phyloP scores from a whole-genome alignment of 2,113 vertebrate species.

The Engraulis encrasicolus region DNA sequence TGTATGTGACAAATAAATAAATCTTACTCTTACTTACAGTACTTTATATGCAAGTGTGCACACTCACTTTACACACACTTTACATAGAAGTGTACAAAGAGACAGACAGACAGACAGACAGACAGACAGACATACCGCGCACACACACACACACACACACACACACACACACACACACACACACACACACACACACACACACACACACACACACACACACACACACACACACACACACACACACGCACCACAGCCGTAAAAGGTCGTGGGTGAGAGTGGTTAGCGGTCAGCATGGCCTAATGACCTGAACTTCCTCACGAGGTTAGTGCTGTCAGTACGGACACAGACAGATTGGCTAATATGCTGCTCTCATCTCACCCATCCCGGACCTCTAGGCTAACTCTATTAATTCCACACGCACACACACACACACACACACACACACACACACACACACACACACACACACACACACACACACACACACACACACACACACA shows the following conservation, averaged over 20 bases:
- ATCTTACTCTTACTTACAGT: no score
- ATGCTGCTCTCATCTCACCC: conserved; percentile 54
- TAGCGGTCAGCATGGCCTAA: conserved; percentile 59
- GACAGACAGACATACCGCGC: background rate
- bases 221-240: background rate
- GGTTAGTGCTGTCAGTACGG: conserved; percentile 57
- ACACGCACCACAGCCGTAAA: background rate
- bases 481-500: conserved; percentile 42
- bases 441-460: no score
- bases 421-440: background rate
- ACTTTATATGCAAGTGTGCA: no score
- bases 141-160: background rate
- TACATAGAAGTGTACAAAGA: no score
- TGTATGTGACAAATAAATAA: no score
- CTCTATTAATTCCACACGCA: conserved; percentile 73
- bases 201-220: background rate
- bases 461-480: background rate
- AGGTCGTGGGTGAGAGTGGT: conserved; percentile 60
- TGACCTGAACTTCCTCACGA: conserved; percentile 62
- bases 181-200: background rate
- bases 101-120: no score
- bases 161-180: background rate
- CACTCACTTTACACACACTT: no score
- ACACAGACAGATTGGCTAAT: conserved; percentile 79
- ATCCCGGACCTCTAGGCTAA: conserved; percentile 68